Evolutionary conservation across 2,113 vertebrate genomes (phyloP).

Genomic region (Onychorhynchus coronatus): DNA sequence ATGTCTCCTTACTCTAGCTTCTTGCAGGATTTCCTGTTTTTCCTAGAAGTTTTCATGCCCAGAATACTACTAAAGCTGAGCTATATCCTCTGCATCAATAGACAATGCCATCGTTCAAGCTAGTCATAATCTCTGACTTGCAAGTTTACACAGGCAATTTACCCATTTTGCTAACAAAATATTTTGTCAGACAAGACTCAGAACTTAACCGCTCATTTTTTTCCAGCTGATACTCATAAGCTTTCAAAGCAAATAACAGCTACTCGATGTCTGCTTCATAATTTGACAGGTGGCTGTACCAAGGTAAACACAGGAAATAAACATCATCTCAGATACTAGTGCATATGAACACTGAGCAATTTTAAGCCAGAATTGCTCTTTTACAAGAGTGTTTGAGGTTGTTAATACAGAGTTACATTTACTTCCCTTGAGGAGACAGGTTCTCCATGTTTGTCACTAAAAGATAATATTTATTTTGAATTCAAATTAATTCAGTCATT

Average conservation of each 20-base stretch:
- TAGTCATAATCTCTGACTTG: background rate
- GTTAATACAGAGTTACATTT: background rate
- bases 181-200: constrained; percentile 57
- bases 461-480: background rate
- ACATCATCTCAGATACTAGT: background rate
- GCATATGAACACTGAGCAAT: background rate
- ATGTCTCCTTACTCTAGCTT: constrained; percentile 5
- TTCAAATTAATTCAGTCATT: background rate
- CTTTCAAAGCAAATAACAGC: constrained; percentile 38
- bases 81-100: constrained; percentile 45
- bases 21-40: constrained; percentile 60
- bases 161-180: constrained; percentile 59
- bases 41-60: constrained; percentile 40
- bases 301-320: constrained; percentile 30
- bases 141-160: constrained; percentile 30
- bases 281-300: constrained; percentile 20
- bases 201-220: background rate
- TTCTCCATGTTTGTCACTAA: background rate
- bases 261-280: background rate
- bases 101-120: constrained; percentile 50
- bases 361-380: background rate
- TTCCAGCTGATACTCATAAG: background rate
- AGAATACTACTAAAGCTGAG: constrained; percentile 11
- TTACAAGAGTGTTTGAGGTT: background rate
- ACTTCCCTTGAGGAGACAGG: background rate